These are phyloP conservation scores for Mormyrops boulengeri DNA, from an alignment of 2,797 vertebrate genomes.

Conservation along the genomic window DNA sequence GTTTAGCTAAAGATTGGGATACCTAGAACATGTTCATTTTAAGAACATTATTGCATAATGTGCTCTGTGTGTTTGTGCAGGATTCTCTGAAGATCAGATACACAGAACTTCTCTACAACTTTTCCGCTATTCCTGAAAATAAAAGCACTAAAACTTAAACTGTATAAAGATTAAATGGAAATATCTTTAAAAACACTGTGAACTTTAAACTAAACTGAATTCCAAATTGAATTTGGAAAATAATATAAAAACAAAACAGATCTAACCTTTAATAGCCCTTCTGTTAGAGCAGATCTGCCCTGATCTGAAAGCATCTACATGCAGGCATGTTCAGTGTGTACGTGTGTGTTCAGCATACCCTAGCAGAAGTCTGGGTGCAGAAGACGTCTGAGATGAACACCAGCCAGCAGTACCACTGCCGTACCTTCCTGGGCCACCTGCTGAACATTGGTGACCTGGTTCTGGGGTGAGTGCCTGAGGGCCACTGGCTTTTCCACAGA, in stretches of 20 bases:
- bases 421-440: slow-evolving; percentile 88
- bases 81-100: not conserved
- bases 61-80: not conserved
- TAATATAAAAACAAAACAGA: not conserved
- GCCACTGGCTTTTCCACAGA: not conserved
- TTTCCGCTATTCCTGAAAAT: not conserved
- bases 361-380: slow-evolving; percentile 93
- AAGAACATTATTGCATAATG: not conserved
- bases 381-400: slow-evolving; percentile 91
- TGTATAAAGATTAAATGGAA: not conserved
- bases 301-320: not conserved
- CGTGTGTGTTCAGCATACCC: slow-evolving; percentile 65
- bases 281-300: not conserved
- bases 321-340: not conserved
- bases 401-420: slow-evolving; percentile 88
- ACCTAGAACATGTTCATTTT: not conserved
- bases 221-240: not conserved
- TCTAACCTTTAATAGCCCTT: not conserved
- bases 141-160: not conserved
- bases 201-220: not conserved
- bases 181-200: not conserved
- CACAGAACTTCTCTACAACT: not conserved
- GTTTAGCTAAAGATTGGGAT: not conserved
- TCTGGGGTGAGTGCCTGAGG: slow-evolving; percentile 62
- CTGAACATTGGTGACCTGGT: slow-evolving; percentile 94